A percentile compares a stretch with the other conserved stretches of the same genome.
These are phyloP conservation scores for Myotis planiceps DNA, from an alignment of 2,797 vertebrate genomes.

Conservation along the genomic window DNA sequence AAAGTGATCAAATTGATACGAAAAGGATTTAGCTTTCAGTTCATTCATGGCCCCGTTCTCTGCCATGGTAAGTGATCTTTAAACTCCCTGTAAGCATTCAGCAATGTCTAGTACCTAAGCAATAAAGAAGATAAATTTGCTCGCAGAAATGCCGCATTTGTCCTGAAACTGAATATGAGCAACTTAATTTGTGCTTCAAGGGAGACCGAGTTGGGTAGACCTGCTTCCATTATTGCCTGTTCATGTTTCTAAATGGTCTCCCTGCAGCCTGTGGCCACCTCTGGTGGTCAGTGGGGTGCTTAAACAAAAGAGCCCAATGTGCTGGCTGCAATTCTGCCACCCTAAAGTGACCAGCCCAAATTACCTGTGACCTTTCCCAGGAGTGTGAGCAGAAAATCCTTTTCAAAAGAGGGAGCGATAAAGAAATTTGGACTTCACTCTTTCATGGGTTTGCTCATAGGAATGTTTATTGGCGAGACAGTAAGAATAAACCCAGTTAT, in stretches of 20 bases:
- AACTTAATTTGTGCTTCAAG: conserved; percentile 39
- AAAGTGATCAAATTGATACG: background rate
- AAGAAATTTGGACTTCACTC: conserved; percentile 89
- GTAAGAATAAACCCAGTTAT: conserved; percentile 89
- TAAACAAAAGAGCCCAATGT: conserved; percentile 83
- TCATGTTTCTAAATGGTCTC: conserved; percentile 21
- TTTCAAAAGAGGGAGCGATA: conserved; percentile 83
- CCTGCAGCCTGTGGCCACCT: conserved; percentile 56
- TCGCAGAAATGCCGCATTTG: background rate
- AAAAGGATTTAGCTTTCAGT: background rate
- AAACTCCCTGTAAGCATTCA: background rate
- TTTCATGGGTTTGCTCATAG: conserved; percentile 88
- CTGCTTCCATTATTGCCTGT: background rate
- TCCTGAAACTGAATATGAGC: conserved; percentile 60
- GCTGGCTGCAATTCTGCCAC: conserved; percentile 70
- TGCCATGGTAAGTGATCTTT: background rate
- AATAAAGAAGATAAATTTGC: background rate
- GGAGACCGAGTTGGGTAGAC: background rate
- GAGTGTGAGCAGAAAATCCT: conserved; percentile 82
- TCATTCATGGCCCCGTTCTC: background rate
- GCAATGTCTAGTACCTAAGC: background rate
- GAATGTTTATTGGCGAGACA: conserved; percentile 89
- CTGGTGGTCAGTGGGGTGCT: conserved; percentile 82
- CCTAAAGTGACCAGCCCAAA: conserved; percentile 83
- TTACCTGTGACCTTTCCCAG: conserved; percentile 91